Evolutionary conservation across 2,113 vertebrate species (phyloP).

Genomic region (Eublepharis macularius): DNA sequence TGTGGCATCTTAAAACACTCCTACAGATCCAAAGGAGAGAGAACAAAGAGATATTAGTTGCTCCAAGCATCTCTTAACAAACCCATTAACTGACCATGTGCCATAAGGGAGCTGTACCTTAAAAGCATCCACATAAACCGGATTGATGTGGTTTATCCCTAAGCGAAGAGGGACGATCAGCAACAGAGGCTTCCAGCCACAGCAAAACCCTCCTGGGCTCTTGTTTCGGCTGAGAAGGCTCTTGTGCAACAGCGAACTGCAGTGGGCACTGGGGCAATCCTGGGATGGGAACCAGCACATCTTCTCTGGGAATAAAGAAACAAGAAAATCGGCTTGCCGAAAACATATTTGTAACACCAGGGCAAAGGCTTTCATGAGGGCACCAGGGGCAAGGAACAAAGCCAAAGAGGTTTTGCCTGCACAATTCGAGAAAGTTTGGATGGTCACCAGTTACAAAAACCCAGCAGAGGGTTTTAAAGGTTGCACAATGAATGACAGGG

Average conservation of each 20-base stretch:
- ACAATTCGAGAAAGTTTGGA: too few species aligned
- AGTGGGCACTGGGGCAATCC: slow-evolving; percentile 40
- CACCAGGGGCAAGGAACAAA: neutral
- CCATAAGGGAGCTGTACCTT: slow-evolving; percentile 73
- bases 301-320: slow-evolving; percentile 75
- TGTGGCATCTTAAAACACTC: slow-evolving; percentile 94
- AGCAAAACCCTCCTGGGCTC: slow-evolving; percentile 50
- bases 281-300: slow-evolving; percentile 77
- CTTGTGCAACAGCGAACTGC: slow-evolving; percentile 44
- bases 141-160: slow-evolving; percentile 89
- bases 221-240: slow-evolving; percentile 54
- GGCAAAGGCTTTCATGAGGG: neutral
- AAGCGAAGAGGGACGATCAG: slow-evolving; percentile 87
- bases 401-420: too few species aligned
- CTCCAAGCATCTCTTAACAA: slow-evolving; percentile 36
- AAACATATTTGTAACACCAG: neutral
- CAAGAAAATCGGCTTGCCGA: neutral
- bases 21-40: slow-evolving; percentile 73
- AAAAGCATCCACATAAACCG: slow-evolving; percentile 84
- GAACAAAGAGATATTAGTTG: slow-evolving; percentile 46
- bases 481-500: too few species aligned
- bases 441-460: too few species aligned
- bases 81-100: neutral
- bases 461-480: too few species aligned
- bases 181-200: slow-evolving; percentile 84